Percentiles rank a stretch among this genome's conserved stretches.
phyloP scores from a whole-genome alignment of 2,888 invertebrate genomes.

The Hirtodrosophila histrioides region DNA sequence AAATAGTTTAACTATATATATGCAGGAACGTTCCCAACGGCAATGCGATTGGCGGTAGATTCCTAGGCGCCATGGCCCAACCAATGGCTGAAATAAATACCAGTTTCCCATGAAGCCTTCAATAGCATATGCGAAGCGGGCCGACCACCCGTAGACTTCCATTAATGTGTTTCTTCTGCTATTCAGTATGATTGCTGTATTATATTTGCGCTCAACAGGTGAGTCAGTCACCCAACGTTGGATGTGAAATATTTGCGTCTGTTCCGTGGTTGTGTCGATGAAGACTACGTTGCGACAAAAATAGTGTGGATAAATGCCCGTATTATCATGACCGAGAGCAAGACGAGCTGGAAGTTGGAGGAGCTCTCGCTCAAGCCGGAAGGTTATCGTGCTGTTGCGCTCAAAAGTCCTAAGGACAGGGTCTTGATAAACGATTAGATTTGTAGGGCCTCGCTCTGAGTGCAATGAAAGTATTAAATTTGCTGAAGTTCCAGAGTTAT shows the following conservation, averaged over 20 bases:
- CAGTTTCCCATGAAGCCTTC: constrained; percentile 40
- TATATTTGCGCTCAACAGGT: neutral
- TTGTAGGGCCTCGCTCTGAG: constrained; percentile 1
- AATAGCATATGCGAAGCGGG: constrained; percentile 29
- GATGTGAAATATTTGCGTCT: constrained; percentile 32
- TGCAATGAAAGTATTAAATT: constrained; percentile 38
- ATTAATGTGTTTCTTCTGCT: constrained; percentile 1
- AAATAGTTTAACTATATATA: constrained; percentile 34
- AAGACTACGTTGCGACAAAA: constrained; percentile 37
- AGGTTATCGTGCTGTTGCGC: constrained; percentile 38
- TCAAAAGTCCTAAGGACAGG: constrained; percentile 22
- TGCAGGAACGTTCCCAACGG: constrained; percentile 44
- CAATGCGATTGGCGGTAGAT: constrained; percentile 1
- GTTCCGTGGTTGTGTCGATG: constrained; percentile 17
- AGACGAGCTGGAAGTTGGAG: constrained; percentile 29
- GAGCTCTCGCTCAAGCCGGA: constrained; percentile 19
- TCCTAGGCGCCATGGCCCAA: constrained; percentile 48
- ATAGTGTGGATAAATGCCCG: constrained; percentile 46
- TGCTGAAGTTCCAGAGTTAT: constrained; percentile 43
- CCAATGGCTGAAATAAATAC: constrained; percentile 51
- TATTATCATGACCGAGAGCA: constrained; percentile 33
- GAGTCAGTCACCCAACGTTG: constrained; percentile 23
- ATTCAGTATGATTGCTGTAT: constrained; percentile 1
- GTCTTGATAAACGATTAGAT: constrained; percentile 35
- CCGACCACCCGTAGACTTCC: constrained; percentile 12